Evolutionary conservation across 2,888 invertebrate genomes (phyloP).

Genomic region (Papilio elwesi): DNA sequence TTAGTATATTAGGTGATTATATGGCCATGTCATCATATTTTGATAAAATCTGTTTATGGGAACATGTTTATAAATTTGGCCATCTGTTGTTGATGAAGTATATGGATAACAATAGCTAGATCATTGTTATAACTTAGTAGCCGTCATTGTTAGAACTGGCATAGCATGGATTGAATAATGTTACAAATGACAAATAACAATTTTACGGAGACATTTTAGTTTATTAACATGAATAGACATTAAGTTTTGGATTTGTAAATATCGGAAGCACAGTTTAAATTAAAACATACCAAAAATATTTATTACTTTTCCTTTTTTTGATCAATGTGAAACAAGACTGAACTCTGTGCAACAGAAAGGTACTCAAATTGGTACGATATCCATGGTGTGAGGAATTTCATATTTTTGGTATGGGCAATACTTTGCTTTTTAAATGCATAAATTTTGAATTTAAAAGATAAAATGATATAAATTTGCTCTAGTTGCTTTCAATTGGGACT

Average conservation of each 20-base stretch:
- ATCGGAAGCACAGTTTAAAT: background rate
- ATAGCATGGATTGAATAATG: constrained; percentile 1
- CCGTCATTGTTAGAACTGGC: constrained; percentile 10
- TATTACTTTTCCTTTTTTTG: constrained; percentile 31
- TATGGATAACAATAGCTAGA: constrained; percentile 25
- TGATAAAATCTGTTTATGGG: constrained; percentile 11
- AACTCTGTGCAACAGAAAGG: constrained; percentile 31
- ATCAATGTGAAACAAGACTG: constrained; percentile 39
- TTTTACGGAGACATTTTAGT: constrained; percentile 4
- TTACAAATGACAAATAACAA: background rate
- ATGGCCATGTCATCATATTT: constrained; percentile 28
- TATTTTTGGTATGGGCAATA: constrained; percentile 37
- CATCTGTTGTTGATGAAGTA: background rate
- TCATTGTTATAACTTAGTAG: constrained; percentile 4
- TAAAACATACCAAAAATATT: constrained; percentile 40
- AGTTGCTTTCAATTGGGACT: background rate
- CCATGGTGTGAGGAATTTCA: constrained; percentile 13
- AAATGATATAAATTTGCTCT: background rate
- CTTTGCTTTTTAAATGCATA: constrained; percentile 10
- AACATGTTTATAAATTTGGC: constrained; percentile 7
- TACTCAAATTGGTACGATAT: constrained; percentile 7
- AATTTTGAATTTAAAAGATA: background rate
- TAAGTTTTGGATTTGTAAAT: constrained; percentile 27
- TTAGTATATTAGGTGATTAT: constrained; percentile 15
- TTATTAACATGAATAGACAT: background rate